These are phyloP conservation scores for Calliopsis andreniformis DNA, from an alignment of 1,140 invertebrate genomes.

Conservation along the genomic window DNA sequence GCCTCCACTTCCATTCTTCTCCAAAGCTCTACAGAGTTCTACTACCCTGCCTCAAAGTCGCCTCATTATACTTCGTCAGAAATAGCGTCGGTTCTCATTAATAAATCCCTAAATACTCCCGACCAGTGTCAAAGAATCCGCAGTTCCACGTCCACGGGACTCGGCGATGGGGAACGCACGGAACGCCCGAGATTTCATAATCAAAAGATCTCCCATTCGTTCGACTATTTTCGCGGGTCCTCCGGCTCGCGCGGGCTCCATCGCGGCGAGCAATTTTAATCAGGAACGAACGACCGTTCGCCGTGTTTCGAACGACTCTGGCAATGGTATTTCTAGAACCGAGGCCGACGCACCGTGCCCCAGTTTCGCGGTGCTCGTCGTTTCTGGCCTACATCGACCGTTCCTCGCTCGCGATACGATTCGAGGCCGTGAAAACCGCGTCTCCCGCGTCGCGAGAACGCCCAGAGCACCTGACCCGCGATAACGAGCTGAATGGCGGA, in stretches of 20 bases:
- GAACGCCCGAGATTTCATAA: too few species aligned
- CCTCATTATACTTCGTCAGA: too few species aligned
- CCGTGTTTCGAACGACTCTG: conserved; percentile 32
- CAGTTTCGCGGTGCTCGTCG: conserved; percentile 56
- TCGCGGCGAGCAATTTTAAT: conserved; percentile 30
- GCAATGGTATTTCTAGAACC: conserved; percentile 62
- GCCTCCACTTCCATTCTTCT: too few species aligned
- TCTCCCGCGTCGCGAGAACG: conserved; percentile 6
- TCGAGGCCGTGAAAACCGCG: conserved; percentile 35
- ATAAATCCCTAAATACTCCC: too few species aligned
- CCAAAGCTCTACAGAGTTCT: too few species aligned
- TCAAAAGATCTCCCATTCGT: background rate
- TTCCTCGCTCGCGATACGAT: conserved; percentile 45
- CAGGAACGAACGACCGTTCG: conserved; percentile 34
- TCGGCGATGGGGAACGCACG: too few species aligned
- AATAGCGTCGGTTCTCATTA: too few species aligned
- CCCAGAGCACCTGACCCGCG: background rate
- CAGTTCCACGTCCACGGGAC: too few species aligned
- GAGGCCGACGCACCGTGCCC: conserved; percentile 66
- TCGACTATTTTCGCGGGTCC: background rate
- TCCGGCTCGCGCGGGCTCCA: background rate
- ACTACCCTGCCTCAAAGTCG: too few species aligned
- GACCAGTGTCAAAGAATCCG: too few species aligned
- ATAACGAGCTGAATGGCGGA: conserved; percentile 3
- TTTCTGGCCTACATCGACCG: conserved; percentile 57